Base-by-base conservation (phyloP, 2,888 invertebrate genomes). In the Sesia apiformis region DNA sequence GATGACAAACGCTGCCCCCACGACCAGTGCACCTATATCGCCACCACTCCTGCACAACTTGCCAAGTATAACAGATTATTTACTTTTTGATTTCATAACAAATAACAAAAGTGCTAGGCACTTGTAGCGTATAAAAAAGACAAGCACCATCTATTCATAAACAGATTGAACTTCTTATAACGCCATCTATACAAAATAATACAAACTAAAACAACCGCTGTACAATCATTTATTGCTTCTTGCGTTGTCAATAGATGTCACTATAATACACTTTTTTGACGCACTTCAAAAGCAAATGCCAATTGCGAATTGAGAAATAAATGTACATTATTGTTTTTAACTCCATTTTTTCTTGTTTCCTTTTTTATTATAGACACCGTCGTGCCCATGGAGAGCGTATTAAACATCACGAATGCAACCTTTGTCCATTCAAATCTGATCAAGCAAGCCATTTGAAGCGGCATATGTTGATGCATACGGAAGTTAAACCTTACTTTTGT, bases 401-500 rank as follows among this genome's bases (percentile, higher is more conserved):
- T 4, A 83, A 81, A 53, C 91, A 92, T 64, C 92, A 90, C 68
- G 81, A 90, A 51, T 96, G 96, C 72, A 77, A 89, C 40, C 81
- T 91, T 5, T 97, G 97, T 69, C 71, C 90, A 3, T 97, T 96
- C 77, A 91, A 91, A 60, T 91, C 93, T 8, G 91, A 92, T 63
- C 90, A 92, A 58, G 83, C 91, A 4, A 91, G 93, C 39, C 94
- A 95, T 74, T 81, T 98, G 65, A 93, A 92, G 69, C 91, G 97
- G 52, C 98, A 98, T 76, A 86, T 93, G 74, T 90, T 94, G 4
- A 91, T 94, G 39, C 97, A 97, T 76, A 93, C 93, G 4, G 95
- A 95, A 3, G 91, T 93, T 41, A 96, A 96, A 74, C 97, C 97
- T 0, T 97, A 95, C 81, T 91, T 91, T 54, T 98, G 98, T 80